phyloP scores from a whole-genome alignment of 64 coral and sea anemone genomes.

The Anthopleura sola region DNA sequence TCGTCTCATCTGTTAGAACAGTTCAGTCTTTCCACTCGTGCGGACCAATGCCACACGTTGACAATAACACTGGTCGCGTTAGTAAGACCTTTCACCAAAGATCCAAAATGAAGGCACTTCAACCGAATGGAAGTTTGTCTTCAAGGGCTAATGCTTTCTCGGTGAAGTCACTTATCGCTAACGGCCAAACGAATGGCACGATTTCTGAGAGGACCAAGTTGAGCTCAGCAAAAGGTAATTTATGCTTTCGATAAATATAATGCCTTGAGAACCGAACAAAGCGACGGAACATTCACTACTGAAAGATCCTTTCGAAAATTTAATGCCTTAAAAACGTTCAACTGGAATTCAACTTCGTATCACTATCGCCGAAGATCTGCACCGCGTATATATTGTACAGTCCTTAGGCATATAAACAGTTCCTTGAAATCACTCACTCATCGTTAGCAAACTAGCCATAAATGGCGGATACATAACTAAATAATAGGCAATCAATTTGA shows the following conservation, averaged over 20 bases:
- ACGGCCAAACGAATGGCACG: not conserved
- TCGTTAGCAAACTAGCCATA: not conserved
- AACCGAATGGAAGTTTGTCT: slow-evolving; percentile 62
- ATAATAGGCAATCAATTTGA: not conserved
- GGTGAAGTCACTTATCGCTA: slow-evolving; percentile 78
- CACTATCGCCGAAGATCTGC: too few species aligned
- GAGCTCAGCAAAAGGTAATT: not conserved
- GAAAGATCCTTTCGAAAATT: not conserved
- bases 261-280: too few species aligned
- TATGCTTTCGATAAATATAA: not conserved
- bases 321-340: too few species aligned
- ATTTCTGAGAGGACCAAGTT: not conserved
- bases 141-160: slow-evolving; percentile 94
- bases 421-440: too few species aligned
- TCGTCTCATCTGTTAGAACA: slow-evolving; percentile 58
- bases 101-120: slow-evolving; percentile 59
- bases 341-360: not conserved
- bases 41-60: slow-evolving; percentile 41
- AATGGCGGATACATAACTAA: not conserved
- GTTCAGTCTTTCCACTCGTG: slow-evolving; percentile 37
- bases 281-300: too few species aligned
- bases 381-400: too few species aligned
- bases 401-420: too few species aligned
- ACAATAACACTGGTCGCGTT: not conserved
- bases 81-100: not conserved